phyloP scores from a whole-genome alignment of 2,797 vertebrate species.

The Chiloscyllium punctatum region DNA sequence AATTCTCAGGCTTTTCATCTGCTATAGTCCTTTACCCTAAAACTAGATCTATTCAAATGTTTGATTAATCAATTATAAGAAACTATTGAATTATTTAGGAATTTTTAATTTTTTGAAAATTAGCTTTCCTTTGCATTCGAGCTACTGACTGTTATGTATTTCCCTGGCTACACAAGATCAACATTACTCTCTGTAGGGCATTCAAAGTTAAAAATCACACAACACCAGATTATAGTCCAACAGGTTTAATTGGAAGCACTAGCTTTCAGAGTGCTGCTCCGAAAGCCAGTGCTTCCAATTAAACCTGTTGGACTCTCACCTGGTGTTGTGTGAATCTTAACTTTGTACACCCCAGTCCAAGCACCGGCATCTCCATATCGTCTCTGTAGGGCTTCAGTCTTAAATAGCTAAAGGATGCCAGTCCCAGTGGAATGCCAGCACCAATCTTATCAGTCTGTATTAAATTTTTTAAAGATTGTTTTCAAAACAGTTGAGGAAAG shows the following conservation, averaged over 20 bases:
- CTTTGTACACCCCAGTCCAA: too few relatives aligned
- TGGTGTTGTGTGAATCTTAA: too few relatives aligned
- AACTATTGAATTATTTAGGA: neutral
- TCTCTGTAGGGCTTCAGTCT: neutral
- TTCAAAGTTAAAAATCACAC: too few relatives aligned
- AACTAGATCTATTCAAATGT: too few relatives aligned
- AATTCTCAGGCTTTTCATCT: neutral
- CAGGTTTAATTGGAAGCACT: too few relatives aligned
- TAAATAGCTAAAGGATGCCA: neutral
- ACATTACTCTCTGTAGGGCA: neutral
- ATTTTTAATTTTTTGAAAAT: neutral
- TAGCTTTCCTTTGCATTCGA: neutral
- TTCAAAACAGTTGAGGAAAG: neutral
- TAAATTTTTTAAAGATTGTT: neutral
- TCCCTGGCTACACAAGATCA: neutral
- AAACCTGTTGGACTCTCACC: too few relatives aligned
- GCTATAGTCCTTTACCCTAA: neutral
- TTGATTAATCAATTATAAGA: neutral
- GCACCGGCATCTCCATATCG: too few relatives aligned
- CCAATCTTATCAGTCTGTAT: neutral
- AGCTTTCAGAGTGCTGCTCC: too few relatives aligned
- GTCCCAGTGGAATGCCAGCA: neutral
- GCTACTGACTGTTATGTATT: too few relatives aligned
- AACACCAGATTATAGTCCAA: too few relatives aligned
- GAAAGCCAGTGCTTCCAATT: too few relatives aligned